These are phyloP conservation scores for Galbula dea DNA, from an alignment of 2,113 vertebrate genomes.

Conservation along the genomic window DNA sequence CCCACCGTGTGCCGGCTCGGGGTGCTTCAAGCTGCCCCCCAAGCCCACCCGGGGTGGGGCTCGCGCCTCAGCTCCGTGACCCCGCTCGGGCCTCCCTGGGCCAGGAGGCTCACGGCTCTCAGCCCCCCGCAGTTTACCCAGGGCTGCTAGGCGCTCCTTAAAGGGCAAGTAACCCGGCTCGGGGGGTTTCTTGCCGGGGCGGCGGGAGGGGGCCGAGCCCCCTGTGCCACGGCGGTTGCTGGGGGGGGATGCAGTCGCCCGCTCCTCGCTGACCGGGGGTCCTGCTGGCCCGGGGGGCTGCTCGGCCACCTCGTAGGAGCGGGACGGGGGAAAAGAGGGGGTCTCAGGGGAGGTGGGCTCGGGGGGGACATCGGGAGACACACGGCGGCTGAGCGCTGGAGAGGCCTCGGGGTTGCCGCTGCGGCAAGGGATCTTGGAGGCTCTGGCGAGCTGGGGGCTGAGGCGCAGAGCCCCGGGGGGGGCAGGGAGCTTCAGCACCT, in stretches of 20 bases:
- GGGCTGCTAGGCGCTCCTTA: conserved; percentile 82
- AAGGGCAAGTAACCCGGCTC: conserved; percentile 82
- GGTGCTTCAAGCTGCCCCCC: conserved; percentile 78
- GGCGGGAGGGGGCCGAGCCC: conserved; percentile 68
- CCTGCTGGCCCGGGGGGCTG: neutral
- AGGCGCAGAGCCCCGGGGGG: conserved; percentile 76
- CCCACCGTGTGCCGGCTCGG: conserved; percentile 53
- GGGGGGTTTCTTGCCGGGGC: conserved; percentile 62
- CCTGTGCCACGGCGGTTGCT: conserved; percentile 52
- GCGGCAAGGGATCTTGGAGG: conserved; percentile 89
- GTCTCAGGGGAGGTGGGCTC: conserved; percentile 5
- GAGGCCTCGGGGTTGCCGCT: conserved; percentile 88
- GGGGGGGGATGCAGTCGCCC: conserved; percentile 37
- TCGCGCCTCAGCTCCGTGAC: conserved; percentile 6
- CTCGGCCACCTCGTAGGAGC: neutral
- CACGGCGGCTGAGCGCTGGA: conserved; percentile 69
- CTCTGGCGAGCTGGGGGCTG: conserved; percentile 88
- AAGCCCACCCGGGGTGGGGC: neutral
- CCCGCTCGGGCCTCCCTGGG: neutral
- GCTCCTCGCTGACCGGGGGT: neutral
- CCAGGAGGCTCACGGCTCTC: conserved; percentile 13
- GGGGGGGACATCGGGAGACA: conserved; percentile 1
- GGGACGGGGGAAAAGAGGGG: neutral
- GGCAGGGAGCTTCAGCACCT: conserved; percentile 83
- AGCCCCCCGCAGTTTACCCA: conserved; percentile 80